Base-by-base conservation (phyloP, 2,113 vertebrate genomes). In the Danionella cerebrum region DNA sequence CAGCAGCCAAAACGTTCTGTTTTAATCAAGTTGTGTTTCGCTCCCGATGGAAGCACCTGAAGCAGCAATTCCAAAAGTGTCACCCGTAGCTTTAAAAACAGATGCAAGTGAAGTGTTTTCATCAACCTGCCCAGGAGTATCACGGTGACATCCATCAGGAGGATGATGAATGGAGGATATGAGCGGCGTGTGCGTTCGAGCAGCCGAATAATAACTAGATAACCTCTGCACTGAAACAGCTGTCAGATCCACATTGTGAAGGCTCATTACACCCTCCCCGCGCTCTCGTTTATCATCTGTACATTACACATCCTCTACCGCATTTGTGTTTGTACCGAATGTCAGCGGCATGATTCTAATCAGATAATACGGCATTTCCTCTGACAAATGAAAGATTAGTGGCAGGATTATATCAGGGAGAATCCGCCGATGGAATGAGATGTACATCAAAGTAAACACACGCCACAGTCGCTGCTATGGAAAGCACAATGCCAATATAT, bases 151-250 rank as follows among this genome's bases (percentile, higher is more conserved):
- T 33, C 51, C 12, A 53, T 33, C 29, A 19, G 51, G 51, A 33
- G 19, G 18, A 53, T 53, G 51, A 53, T 53, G 51, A 29, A 53
- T 53, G 29, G 51, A 53, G 51, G 25, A 31, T 25, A 27, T 14
- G 25, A 51, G 16, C 50, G 27, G 14, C 2, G 51, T 33, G 25
- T 19, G 51, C 27, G 51, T 59, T 59, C 42, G n/a, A 44, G 25
- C 14, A 25, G n/a, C 55, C 41, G 39, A 59, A 42, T 59, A 42
- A 27, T 44, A 44, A 59, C 38, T 14, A 59, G 24, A 59, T 44
- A 24, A 59, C 25, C 24, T 59, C 29, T 42, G 55, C 38, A 29
- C 55, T 44, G 38, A 29, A 59, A 59, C 36, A 59, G 38, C 55
- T 59, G 38, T 27, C 38, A 59, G 55, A 44, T 27, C 18, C 27